Evolutionary conservation across 2,113 vertebrate genomes (phyloP).

Genomic region (Lichenostomus cassidix): DNA sequence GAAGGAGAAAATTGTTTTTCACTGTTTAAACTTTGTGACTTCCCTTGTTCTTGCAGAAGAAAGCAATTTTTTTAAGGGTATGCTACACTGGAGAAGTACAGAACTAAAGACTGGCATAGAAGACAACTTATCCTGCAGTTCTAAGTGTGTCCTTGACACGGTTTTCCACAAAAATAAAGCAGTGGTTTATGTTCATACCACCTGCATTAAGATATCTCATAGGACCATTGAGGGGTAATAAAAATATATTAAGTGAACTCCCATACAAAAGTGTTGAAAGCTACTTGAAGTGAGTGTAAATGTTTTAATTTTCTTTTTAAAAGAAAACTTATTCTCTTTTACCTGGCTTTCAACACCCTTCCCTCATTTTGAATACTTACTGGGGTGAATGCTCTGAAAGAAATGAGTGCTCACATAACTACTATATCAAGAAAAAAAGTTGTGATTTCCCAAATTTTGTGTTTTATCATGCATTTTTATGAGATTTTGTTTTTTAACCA

Average conservation of each 20-base stretch:
- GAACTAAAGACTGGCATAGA: not conserved
- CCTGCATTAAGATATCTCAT: not conserved
- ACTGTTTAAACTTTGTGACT: not conserved
- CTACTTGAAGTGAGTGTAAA: not conserved
- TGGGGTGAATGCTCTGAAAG: not conserved
- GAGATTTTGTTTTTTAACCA: not conserved
- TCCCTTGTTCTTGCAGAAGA: not conserved
- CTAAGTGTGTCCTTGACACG: constrained; percentile 10
- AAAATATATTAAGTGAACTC: not conserved
- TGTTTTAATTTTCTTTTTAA: not conserved
- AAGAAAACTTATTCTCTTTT: not conserved
- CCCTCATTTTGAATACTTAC: not conserved
- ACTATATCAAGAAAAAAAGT: not conserved
- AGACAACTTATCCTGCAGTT: not conserved
- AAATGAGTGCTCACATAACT: not conserved
- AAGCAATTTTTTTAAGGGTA: not conserved
- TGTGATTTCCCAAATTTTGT: not conserved
- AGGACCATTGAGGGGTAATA: not conserved
- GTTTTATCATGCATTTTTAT: not conserved
- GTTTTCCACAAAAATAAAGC: not conserved
- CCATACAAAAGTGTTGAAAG: not conserved
- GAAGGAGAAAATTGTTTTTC: not conserved
- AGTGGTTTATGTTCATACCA: not conserved
- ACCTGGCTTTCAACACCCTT: not conserved
- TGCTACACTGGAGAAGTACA: not conserved